Base-by-base conservation (phyloP, 1,140 invertebrate genomes). In the Platyscapa corneri region DNA sequence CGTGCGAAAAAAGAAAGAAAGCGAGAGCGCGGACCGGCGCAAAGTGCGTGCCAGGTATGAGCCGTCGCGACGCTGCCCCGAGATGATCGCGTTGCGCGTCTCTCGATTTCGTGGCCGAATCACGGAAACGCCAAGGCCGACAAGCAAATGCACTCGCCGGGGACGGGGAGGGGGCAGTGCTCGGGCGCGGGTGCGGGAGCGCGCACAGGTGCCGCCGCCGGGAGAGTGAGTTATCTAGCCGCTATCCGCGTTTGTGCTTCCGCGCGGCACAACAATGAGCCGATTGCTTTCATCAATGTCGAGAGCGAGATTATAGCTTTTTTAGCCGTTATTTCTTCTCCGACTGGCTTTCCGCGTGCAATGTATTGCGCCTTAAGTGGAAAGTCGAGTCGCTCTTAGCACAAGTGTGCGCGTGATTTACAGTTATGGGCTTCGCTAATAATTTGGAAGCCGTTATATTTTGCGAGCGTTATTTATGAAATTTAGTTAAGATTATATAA, bases 241-340 rank as follows among this genome's bases (percentile, higher is more conserved):
- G 56, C 27, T 60, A 60, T 60, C 56, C 56, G 49, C 2, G 18
- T 14, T 53, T 18, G 8, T 60, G 56, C 23, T 23, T 3, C 23
- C 20, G 27, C 20, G 46, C 34, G 16, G 3, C n/a, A 18, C 39
- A 67, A 81, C 64, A 70, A 81, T 81, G 78, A 81, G 39, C 16
- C 76, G 76, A 23, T 67, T 27, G 77, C 77, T 79, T 79, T 79
- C 77, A 79, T 79, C 77, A 79, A 79, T 64, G 64, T 65, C 20
- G 60, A 67, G 60, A 80, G 78, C 20, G 20, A 81, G 60, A 67
- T 82, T 49, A 49, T 67, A 30, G 27, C 27, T 46, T 46, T 67
- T 80, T 80, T 67, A 14, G 6, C 42, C 75, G 20, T 14, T 34
- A 70, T 30, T 70, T 37, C 30, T 6, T 23, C 67, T 20, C 8